These are phyloP conservation scores for Halocaridina rubra DNA, from an alignment of 2,888 invertebrate genomes.

Conservation along the genomic window DNA sequence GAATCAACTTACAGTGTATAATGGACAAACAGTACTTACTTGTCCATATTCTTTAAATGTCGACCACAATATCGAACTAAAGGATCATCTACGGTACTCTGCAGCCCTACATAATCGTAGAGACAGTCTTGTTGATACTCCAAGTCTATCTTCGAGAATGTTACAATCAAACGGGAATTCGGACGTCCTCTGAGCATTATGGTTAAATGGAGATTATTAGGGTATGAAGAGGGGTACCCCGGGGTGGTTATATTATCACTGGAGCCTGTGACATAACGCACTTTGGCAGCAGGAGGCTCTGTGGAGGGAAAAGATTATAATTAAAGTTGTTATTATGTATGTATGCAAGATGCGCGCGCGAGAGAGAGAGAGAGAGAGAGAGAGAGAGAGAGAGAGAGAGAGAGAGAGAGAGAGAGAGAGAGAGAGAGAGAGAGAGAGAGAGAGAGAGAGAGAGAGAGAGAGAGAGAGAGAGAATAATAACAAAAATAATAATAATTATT, in stretches of 20 bases:
- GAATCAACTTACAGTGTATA: no score
- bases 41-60: slow-evolving; percentile 72
- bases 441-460: slow-evolving; percentile 14
- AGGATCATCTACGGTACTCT: slow-evolving; percentile 12
- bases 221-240: slow-evolving; percentile 78
- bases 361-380: slow-evolving; percentile 13
- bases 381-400: slow-evolving; percentile 14
- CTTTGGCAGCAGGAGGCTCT: slow-evolving; percentile 35
- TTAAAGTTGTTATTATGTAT: neutral
- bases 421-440: slow-evolving; percentile 14
- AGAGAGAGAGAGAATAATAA: neutral
- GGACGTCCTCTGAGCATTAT: slow-evolving; percentile 77
- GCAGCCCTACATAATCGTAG: slow-evolving; percentile 79
- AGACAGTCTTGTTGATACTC: slow-evolving; percentile 83
- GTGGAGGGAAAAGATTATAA: neutral
- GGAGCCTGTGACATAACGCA: slow-evolving; percentile 20
- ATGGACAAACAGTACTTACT: no score
- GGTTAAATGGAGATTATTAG: slow-evolving; percentile 79
- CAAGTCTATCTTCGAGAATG: slow-evolving; percentile 78
- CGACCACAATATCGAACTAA: slow-evolving; percentile 73
- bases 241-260: slow-evolving; percentile 77
- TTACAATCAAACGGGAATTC: slow-evolving; percentile 77
- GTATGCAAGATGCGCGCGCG: neutral
- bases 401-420: slow-evolving; percentile 13
- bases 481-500: neutral